Evolutionary conservation across 2,888 invertebrate species (phyloP), one percentile per base, ranked within the genome.

Genomic region (Cheiracanthium punctorium): DNA sequence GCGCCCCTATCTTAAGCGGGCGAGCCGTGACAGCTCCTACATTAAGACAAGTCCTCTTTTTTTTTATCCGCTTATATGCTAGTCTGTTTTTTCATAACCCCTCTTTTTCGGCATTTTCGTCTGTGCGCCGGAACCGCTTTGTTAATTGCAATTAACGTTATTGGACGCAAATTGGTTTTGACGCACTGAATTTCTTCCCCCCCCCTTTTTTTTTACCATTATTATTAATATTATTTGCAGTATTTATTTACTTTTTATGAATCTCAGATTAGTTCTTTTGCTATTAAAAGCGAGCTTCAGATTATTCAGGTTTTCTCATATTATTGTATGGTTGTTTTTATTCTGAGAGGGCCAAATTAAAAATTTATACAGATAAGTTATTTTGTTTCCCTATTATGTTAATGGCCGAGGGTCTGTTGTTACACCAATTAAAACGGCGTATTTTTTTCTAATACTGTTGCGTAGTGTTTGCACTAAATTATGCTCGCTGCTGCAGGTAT

Each of bases 111-210:
- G 43, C 7, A 37, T 74, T 64, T 76, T 76, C 58, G 30, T 70
- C 30, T 24, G 29, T 12, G 69, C 41, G 70, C 24, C 82, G 82
- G 73, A 84, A 84, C 72, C 77, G 77, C 84, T 72, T 58, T 84
- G 77, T 79, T 84, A 84, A 84, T 84, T 84, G 84, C 84, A 84
- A 84, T 84, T 84, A 84, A 84, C 73, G 71, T 73, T 77, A 84
- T 84, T 84, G 84, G 72, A 77, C 77, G 84, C 48, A 84, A 84
- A 84, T 84, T 84, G 84, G 84, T 84, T 84, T 84, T 72, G 64
- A 79, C 82, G 76, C 84, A 5, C 7, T 7, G 41, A 37, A 37
- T 58, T 77, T 65, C 52, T 70, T 75, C 76, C 37, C 37, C 12
- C 37, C 12, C 43, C 17, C 14, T 48, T 37, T 37, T 37, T 37